Evolutionary conservation across 2,888 invertebrate genomes (phyloP), one percentile per base, ranked within the genome.

Genomic region (Ceramica pisi): DNA sequence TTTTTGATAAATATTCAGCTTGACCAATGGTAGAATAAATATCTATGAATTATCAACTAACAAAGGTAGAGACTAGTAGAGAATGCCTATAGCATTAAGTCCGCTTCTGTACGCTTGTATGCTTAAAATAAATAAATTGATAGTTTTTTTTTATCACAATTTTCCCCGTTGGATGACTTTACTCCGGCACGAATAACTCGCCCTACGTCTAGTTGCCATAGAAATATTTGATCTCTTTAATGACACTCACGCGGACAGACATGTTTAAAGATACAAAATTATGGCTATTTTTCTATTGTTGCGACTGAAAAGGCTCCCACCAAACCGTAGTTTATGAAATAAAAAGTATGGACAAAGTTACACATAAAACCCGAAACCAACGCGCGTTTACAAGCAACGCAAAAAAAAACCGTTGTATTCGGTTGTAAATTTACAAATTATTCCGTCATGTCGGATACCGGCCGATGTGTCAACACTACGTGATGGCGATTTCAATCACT

Each of bases 401-500:
- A 46, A 56, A 68, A 48, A 67, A 35, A 60, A 61, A 12, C 23
- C 38, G 67, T 53, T 73, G 61, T 86, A 71, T 81, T 83, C 83
- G 81, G 78, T 78, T 86, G 87, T 87, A 88, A 88, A 91, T 90
- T 87, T 78, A 77, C 82, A 82, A 88, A 90, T 90, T 88, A 90
- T 87, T 86, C 83, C 83, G 63, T 84, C 85, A 88, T 87, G 86
- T 83, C 78, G 80, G 84, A 80, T 81, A 78, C 41, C 88, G 87
- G 80, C 67, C 83, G 81, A 87, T 90, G 86, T 92, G 92, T 92
- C 92, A 92, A 92, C 90, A 90, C 86, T 82, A 91, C 91, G 91
- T 92, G 91, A 91, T 90, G 85, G 89, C 75, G 88, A 90, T 92
- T 90, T 88, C 91, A 93, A 92, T 92, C 91, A 91, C 88, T 86